These are phyloP conservation scores for Parazoanthus darwini DNA, from an alignment of 92 coral and sea anemone species.

Conservation along the genomic window DNA sequence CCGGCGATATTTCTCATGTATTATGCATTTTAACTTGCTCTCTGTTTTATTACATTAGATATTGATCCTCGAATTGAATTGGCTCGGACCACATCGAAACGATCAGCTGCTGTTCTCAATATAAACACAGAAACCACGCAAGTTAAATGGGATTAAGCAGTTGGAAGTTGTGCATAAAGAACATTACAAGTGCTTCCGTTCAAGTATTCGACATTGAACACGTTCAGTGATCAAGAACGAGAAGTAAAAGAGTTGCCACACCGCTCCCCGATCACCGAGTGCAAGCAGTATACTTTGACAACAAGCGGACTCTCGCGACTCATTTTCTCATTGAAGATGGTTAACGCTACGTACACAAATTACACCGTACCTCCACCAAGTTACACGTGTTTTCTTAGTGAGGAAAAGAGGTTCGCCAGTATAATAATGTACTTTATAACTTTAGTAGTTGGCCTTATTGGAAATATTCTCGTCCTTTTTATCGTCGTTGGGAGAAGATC, in stretches of 20 bases:
- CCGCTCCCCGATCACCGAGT: no score
- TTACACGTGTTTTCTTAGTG: background rate
- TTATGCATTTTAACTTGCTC: background rate
- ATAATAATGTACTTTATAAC: conserved; percentile 6
- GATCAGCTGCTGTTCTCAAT: background rate
- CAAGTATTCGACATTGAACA: background rate
- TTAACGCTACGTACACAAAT: background rate
- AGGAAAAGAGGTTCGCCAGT: background rate
- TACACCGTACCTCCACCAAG: background rate
- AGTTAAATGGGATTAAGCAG: background rate
- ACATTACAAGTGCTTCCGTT: background rate
- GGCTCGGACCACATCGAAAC: background rate
- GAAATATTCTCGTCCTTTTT: conserved; percentile 14
- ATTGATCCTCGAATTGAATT: background rate
- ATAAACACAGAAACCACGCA: background rate
- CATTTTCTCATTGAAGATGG: background rate
- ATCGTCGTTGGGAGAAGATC: conserved; percentile 18
- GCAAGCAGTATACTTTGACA: no score
- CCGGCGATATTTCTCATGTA: background rate
- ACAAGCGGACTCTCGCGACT: background rate
- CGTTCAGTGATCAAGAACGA: background rate
- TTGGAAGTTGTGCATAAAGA: background rate
- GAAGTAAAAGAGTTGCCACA: background rate
- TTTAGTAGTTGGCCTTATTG: background rate
- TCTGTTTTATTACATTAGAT: conserved; percentile 4